Evolutionary conservation across 1,140 invertebrate genomes (phyloP), one percentile per base, ranked within the genome.

Genomic region (Arion vulgaris): DNA sequence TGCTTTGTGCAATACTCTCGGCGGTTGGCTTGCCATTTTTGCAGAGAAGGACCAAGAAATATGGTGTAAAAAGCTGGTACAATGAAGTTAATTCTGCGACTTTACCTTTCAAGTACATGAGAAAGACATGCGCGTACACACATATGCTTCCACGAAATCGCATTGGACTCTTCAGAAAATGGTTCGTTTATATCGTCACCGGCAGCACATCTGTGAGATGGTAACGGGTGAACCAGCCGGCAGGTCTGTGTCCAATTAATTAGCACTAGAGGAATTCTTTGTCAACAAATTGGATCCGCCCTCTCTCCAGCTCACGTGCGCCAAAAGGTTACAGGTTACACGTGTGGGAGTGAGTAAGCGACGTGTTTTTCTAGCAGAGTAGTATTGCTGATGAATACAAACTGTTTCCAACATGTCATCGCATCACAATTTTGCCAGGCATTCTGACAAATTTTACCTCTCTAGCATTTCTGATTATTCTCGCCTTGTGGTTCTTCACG

Each of bases 221-320:
- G 62, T n/a, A 66, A 66, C 28, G 62, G 62, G 62, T 28, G 32
- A 28, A 11, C 62, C 62, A 66, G 62, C 62, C 9, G 28, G 62
- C 32, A 66, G 62, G 19, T 66, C 62, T 66, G 62, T 66, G 62
- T 23, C 62, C n/a, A 66, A 66, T 66, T 66, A 66, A 66, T 66
- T 66, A 66, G 62, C 17, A 17, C 62, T 17, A 28, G 32, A 66
- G 62, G 62, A 66, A 66, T 66, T 66, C 62, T 66, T 66, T 66
- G 62, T 34, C 62, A 34, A 34, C n/a, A 66, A 66, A 66, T 66
- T 66, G n/a, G 62, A 32, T 66, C 62, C 62, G 62, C 62, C 62
- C 28, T 66, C 62, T 66, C 28, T 23, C n/a, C 62, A 32, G n/a
- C 28, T 17, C 62, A 66, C 28, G 28, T 66, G 62, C 7, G 62